Conservation (phyloP, 2,113 vertebrate genomes). For the Tympanuchus pallidicinctus region DNA sequence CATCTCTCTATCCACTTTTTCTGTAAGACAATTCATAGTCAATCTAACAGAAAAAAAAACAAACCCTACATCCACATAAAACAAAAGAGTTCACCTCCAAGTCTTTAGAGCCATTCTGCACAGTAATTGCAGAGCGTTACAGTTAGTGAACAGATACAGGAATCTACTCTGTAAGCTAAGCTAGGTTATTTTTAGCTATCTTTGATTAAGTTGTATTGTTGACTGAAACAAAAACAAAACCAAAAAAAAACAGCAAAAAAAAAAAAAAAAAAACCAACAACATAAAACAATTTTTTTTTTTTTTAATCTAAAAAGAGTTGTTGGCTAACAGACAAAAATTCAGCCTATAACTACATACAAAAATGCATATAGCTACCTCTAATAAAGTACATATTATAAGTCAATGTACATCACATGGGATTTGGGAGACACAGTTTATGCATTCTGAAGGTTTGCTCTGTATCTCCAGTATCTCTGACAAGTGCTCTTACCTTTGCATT, state of each 20-base stretch:
- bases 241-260: not conserved
- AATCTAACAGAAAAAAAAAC: not conserved
- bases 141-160: not conserved
- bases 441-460: not conserved
- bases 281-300: not conserved
- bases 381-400: not conserved
- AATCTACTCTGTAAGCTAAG: not conserved
- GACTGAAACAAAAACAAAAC: not conserved
- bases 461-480: not conserved
- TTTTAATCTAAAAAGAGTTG: not conserved
- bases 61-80: not conserved
- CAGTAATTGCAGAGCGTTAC: not conserved
- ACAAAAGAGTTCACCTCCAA: not conserved
- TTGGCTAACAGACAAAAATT: slow-evolving; percentile 12
- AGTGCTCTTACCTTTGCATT: not conserved
- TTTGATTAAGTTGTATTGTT: slow-evolving; percentile 5
- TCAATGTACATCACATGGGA: not conserved
- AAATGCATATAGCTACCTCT: not conserved
- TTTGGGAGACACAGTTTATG: not conserved
- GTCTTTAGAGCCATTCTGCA: not conserved
- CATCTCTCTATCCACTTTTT: not conserved
- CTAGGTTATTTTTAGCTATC: not conserved
- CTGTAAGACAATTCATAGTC: not conserved
- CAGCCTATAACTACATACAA: not conserved
- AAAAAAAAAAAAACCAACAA: not conserved